phyloP scores from a whole-genome alignment of 2,888 invertebrate species.

The Ormyrus labotus region DNA sequence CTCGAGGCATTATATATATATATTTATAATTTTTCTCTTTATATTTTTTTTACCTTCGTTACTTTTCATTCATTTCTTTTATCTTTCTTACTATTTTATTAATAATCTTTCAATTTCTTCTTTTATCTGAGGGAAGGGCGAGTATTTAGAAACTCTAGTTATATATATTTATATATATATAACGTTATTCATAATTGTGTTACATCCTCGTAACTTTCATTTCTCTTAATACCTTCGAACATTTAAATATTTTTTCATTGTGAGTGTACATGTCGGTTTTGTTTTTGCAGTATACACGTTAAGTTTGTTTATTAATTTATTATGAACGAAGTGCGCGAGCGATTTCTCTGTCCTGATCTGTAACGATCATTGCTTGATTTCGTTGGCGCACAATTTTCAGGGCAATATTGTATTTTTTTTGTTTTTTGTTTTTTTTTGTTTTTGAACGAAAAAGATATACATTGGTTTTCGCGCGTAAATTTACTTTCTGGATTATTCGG shows the following conservation, averaged over 20 bases:
- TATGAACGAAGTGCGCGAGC: constrained; percentile 31
- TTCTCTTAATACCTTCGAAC: constrained; percentile 61
- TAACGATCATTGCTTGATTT: background rate
- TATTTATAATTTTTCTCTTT: constrained; percentile 49
- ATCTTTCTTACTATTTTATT: background rate
- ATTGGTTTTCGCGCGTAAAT: background rate
- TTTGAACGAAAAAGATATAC: too few species aligned
- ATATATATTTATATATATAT: constrained; percentile 52
- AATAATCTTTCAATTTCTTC: constrained; percentile 29
- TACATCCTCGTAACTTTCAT: constrained; percentile 58
- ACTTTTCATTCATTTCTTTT: background rate
- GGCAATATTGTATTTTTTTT: constrained; percentile 6
- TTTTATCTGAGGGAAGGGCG: constrained; percentile 56
- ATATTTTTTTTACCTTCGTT: constrained; percentile 18
- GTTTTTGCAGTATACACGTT: constrained; percentile 29
- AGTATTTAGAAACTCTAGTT: constrained; percentile 67
- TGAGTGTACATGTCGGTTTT: background rate
- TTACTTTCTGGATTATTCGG: constrained; percentile 1
- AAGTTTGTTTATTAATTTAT: constrained; percentile 17
- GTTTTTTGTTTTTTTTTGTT: background rate
- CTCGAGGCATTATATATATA: constrained; percentile 57
- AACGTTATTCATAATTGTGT: constrained; percentile 54
- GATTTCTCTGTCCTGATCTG: background rate
- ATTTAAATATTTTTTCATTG: constrained; percentile 58
- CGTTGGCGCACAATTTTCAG: constrained; percentile 26